Evolutionary conservation across 2,113 vertebrate species (phyloP), one percentile per base, ranked within the genome.

Genomic region (Archilochus colubris): DNA sequence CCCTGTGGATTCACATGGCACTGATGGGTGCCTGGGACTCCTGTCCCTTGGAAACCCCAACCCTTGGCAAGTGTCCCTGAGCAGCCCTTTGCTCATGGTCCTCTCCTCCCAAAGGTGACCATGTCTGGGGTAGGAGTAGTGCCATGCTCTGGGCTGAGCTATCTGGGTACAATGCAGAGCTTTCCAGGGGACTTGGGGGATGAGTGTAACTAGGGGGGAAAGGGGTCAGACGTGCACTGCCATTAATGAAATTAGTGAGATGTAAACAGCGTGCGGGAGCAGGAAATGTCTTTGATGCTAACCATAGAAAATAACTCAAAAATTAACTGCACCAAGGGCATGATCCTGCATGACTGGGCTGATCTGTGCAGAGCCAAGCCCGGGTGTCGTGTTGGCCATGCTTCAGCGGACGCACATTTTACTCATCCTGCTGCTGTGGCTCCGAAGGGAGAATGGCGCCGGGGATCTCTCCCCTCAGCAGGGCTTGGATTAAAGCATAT

Each of bases 401-500:
- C 94, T 96, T 95, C 94, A 95, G 84, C 9, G 33, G 87, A 7
- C 9, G 12, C 90, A 27, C 59, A 23, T 62, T 86, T 57, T 31
- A 6, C 87, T 94, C 2, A 9, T 93, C 94, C 75, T 25, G 72
- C 88, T 66, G 79, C 30, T 21, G 10, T 6, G 66, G 82, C 59
- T 93, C 78, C 31, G 78, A 59, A 89, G 72, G 72, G 82, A 82
- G 58, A 70, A 54, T 0, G 10, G 61, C 69, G 68, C 90, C 0
- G 2, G 84, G 84, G 67, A 94, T 79, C 59, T 89, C 70, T 68
- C 84, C 84, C 72, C 2, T 63, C 91, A 91, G 93, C 72, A 1
- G 75, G 84, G 84, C 72, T 96, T 36, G 87, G 82, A 95, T 94
- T 76, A 97, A 91, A 96, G 82, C 59, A 24, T 62, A 87, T 89